Evolutionary conservation across 2,113 vertebrate species (phyloP).

Genomic region (Camelus bactrianus): DNA sequence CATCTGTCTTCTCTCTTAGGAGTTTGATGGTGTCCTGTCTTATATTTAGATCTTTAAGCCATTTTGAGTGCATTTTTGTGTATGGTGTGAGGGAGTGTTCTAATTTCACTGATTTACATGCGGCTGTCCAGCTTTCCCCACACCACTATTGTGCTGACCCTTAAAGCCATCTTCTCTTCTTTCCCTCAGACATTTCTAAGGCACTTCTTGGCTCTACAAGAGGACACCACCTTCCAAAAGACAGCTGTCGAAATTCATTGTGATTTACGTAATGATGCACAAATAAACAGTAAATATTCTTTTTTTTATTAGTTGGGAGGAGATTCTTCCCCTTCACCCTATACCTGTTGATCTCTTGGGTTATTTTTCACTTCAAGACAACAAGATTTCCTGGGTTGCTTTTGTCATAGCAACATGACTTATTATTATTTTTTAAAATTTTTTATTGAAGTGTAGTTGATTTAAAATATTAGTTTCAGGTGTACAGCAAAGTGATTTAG

Average conservation of each 20-base stretch:
- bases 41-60: no score
- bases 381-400: neutral
- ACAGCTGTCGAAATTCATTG: neutral
- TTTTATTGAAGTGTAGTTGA: no score
- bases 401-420: neutral
- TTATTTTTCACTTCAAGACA: neutral
- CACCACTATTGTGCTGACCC: neutral
- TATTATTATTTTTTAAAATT: neutral
- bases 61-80: no score
- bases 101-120: no score
- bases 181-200: neutral
- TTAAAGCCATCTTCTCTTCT: neutral
- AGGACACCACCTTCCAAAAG: neutral
- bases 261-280: neutral
- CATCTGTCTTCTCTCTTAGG: no score
- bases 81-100: no score
- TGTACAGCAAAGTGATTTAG: no score
- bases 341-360: neutral
- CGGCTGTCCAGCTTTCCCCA: neutral
- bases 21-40: no score
- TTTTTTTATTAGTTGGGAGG: neutral
- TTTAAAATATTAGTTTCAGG: no score
- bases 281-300: conserved; percentile 16
- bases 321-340: neutral
- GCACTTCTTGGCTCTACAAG: neutral